Evolutionary conservation across 1,140 invertebrate species (phyloP).

Genomic region (Cydia splendana): DNA sequence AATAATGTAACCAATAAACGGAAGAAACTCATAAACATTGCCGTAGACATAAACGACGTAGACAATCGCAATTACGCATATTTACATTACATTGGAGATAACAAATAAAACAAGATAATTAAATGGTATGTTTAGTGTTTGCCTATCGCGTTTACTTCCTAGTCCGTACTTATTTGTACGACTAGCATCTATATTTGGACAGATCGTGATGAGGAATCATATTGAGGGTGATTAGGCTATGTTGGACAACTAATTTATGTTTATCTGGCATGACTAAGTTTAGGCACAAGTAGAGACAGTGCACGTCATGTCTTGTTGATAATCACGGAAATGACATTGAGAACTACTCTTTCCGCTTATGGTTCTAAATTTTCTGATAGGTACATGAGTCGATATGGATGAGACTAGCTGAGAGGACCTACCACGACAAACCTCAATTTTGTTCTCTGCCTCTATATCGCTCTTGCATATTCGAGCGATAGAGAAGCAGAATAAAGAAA

Average conservation of each 20-base stretch:
- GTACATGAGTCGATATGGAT: no score
- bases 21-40: neutral
- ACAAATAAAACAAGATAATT: conserved; percentile 32
- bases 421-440: no score
- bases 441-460: no score
- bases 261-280: neutral
- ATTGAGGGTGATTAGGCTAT: conserved; percentile 11
- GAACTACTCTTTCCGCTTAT: neutral
- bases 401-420: no score
- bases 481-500: no score
- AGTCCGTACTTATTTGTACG: conserved; percentile 23
- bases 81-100: conserved; percentile 27
- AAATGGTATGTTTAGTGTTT: conserved; percentile 24
- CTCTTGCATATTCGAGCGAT: no score
- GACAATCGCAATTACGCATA: conserved; percentile 25
- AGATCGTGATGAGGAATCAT: conserved; percentile 23
- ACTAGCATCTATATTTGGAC: conserved; percentile 23
- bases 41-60: neutral
- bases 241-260: neutral
- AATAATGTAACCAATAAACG: neutral
- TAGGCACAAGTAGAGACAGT: conserved; percentile 3
- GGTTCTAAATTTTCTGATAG: neutral
- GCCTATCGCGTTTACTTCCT: conserved; percentile 9
- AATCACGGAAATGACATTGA: neutral
- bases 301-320: neutral